Percentiles rank a stretch among this genome's conserved stretches.
phyloP scores from a whole-genome alignment of 2,888 invertebrate species.

The Nasonovia ribisnigri region DNA sequence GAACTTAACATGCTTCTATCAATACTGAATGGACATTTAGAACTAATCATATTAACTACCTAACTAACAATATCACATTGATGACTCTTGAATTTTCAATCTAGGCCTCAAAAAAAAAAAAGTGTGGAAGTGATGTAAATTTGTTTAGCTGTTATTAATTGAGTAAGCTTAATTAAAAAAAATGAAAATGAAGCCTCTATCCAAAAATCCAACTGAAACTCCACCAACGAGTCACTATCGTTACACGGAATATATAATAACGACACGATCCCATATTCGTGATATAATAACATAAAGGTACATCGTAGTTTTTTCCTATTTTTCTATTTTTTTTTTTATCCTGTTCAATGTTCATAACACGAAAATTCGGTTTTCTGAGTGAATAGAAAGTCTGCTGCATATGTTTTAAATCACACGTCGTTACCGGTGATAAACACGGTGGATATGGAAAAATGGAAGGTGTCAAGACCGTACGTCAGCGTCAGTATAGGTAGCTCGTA shows the following conservation, averaged over 20 bases:
- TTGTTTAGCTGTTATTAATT: neutral
- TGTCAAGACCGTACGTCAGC: neutral
- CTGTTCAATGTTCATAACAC: neutral
- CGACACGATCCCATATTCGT: neutral
- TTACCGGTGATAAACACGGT: neutral
- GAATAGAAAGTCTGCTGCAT: neutral
- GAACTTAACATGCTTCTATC: neutral
- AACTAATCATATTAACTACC: neutral
- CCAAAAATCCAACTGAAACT: too few species aligned
- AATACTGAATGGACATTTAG: neutral
- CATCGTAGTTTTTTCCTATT: neutral
- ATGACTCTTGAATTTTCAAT: neutral
- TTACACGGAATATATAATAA: neutral
- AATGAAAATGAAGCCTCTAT: neutral
- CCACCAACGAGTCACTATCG: too few species aligned
- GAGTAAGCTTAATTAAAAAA: neutral
- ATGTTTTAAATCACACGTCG: neutral
- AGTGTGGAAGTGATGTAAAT: neutral
- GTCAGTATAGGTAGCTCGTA: neutral
- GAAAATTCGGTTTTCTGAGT: neutral
- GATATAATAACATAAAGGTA: neutral
- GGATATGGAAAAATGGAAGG: neutral
- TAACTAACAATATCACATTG: neutral
- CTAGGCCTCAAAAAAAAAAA: neutral
- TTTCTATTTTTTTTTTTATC: neutral